Evolutionary conservation across 2,888 invertebrate species (phyloP), one percentile per base, ranked within the genome.

Genomic region (Lasioglossum vierecki): DNA sequence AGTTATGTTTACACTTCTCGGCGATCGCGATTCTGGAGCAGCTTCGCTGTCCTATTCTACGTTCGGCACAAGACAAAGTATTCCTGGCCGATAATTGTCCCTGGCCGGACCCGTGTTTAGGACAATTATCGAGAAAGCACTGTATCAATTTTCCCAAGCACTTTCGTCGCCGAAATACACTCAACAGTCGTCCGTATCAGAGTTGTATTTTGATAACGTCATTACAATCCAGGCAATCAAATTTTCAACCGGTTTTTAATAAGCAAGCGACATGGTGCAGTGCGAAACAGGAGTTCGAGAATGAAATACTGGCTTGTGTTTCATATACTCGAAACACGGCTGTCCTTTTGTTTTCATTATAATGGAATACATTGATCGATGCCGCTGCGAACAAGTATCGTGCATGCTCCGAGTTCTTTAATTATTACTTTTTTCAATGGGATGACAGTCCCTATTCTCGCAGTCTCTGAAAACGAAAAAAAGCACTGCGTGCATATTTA

Each of bases 341-440:
- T 1, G 63, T 72, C 26, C 70, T 74, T 84, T 84, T 84, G 84
- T 84, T 66, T 60, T n/a, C 75, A 41, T 76, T 79, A 84, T 63
- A 84, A 84, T 72, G 84, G 66, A 70, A 78, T 44, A 30, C 84
- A 84, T 79, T 76, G 79, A 84, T 79, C 84, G 84, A 41, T 46
- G 63, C 60, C 2, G 39, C n/a, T 30, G 22, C 71, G 13, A 39
- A 68, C 18, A 3, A 60, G 60, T 63, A 39, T 30, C 39, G 41
- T 35, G 75, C 41, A 22, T 60, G 70, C 39, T 35, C 53, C 22
- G 44, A 18, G 26, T 66, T 18, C 22, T 49, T 80, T 53, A 46
- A 73, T 77, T 71, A 75, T 74, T 83, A 70, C n/a, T 41, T 13
- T 44, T 35, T 39, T 39, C 39, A 39, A 9, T 1, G 35, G 18